Conservation (phyloP, 2,888 invertebrate species). For the Lepidochitona cinerea region DNA sequence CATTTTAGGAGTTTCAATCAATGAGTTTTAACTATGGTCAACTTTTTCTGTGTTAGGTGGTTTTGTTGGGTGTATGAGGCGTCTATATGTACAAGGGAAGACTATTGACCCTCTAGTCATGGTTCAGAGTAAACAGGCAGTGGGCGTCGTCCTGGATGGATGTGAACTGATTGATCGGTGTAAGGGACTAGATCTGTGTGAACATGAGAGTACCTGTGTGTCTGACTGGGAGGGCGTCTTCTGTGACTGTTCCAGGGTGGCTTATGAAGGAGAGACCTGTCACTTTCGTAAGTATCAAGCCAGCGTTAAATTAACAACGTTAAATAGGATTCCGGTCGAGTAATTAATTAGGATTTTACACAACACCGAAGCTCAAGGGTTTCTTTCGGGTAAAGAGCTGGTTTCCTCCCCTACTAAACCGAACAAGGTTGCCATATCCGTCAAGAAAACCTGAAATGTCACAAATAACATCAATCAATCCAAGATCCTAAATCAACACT, state of each 20-base stretch:
- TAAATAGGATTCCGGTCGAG: too few species aligned
- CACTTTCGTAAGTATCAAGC: slow-evolving; percentile 81
- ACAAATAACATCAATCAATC: too few species aligned
- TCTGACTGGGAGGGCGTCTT: slow-evolving; percentile 87
- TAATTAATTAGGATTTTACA: too few species aligned
- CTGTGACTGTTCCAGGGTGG: slow-evolving; percentile 91
- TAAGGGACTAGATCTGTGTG: slow-evolving; percentile 75
- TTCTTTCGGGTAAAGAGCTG: too few species aligned
- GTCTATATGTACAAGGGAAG: slow-evolving; percentile 59
- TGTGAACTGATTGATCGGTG: slow-evolving; percentile 64
- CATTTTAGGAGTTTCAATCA: too few species aligned
- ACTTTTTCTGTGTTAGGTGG: slow-evolving; percentile 42
- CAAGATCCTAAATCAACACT: too few species aligned
- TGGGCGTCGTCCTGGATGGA: slow-evolving; percentile 61
- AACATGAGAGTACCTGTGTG: slow-evolving; percentile 92
- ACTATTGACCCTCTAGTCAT: slow-evolving; percentile 64
- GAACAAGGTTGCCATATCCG: too few species aligned
- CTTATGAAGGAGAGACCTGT: slow-evolving; percentile 93
- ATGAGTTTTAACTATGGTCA: too few species aligned
- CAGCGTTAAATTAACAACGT: too few species aligned
- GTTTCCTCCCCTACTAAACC: too few species aligned
- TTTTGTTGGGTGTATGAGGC: slow-evolving; percentile 69
- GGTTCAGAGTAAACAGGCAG: slow-evolving; percentile 48
- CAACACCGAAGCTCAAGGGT: too few species aligned
- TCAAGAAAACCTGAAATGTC: too few species aligned